Evolutionary conservation across 2,888 invertebrate species (phyloP).

Genomic region (Icerya purchasi): DNA sequence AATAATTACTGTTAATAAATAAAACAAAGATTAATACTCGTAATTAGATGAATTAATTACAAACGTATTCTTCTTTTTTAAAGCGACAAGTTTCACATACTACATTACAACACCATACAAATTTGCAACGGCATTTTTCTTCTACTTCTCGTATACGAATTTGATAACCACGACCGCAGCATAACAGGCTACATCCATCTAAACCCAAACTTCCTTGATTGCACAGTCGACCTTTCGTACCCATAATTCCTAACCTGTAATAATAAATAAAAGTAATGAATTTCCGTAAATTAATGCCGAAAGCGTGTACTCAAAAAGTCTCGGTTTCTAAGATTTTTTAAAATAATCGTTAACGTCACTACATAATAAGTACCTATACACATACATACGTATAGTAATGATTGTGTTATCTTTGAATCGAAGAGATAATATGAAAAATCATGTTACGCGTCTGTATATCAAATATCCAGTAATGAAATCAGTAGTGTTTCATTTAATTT

Average conservation of each 20-base stretch:
- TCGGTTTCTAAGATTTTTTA: too few species aligned
- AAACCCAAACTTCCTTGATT: slow-evolving; percentile 64
- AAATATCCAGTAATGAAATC: too few species aligned
- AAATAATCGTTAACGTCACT: too few species aligned
- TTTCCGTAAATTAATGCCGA: too few species aligned
- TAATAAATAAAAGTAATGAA: slow-evolving; percentile 11
- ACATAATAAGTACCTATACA: too few species aligned
- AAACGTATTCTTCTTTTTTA: slow-evolving; percentile 61
- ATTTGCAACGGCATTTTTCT: slow-evolving; percentile 72
- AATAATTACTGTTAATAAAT: too few species aligned
- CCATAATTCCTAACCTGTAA: slow-evolving; percentile 52
- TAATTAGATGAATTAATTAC: slow-evolving; percentile 37
- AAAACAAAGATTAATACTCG: not conserved
- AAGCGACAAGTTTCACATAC: slow-evolving; percentile 62
- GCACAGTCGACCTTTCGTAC: slow-evolving; percentile 61
- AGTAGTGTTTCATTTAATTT: too few species aligned
- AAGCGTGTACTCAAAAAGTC: too few species aligned
- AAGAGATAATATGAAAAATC: too few species aligned
- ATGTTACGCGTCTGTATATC: too few species aligned
- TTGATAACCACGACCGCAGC: slow-evolving; percentile 75
- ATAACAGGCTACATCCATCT: slow-evolving; percentile 66
- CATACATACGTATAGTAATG: too few species aligned
- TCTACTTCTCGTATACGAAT: slow-evolving; percentile 59
- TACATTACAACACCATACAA: slow-evolving; percentile 80
- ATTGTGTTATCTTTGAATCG: too few species aligned